Evolutionary conservation across 1,140 invertebrate genomes (phyloP), one percentile per base, ranked within the genome.

Genomic region (Megathymus violae): DNA sequence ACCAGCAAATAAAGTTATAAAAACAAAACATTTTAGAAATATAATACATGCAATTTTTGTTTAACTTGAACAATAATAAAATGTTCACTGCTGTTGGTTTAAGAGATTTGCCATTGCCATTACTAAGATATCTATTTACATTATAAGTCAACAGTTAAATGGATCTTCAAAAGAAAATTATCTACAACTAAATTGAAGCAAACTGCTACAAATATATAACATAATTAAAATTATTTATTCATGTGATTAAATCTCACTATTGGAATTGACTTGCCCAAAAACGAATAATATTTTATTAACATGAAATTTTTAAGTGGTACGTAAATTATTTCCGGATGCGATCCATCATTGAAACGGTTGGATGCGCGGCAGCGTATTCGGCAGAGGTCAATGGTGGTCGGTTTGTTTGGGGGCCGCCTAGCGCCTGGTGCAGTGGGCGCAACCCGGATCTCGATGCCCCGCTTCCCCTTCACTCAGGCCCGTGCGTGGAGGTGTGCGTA

Each of bases 361-460:
- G 71, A 78, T 80, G 74, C 69, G 72, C 50, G 52, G 52, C 67
- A 74, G 67, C 62, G 71, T 74, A 70, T 75, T 69, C 52, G 71
- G 31, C 79, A 87, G 76, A 88, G 82, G 83, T 86, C 79, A 82
- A 63, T 68, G 64, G 73, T 76, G 71, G 67, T 61, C 66, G 43
- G 71, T 74, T 76, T 78, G 78, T 85, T 89, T 89, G 87, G 87
- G 85, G 86, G 86, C 86, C 86, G 76, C 75, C 74, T 58, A 75
- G 61, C 86, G 76, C 75, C 74, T 58, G 76, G 59, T 86, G 82
- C 82, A 83, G 84, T 90, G 83, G 83, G 85, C 82, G 73, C 82
- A 87, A 90, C 87, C 88, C 88, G 84, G 88, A 88, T 88, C 82
- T 87, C 67, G 74, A 60, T 80, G 82, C 85, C 84, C 87, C 83